phyloP scores from a whole-genome alignment of 1,140 invertebrate species.

The Drosophila teissieri region DNA sequence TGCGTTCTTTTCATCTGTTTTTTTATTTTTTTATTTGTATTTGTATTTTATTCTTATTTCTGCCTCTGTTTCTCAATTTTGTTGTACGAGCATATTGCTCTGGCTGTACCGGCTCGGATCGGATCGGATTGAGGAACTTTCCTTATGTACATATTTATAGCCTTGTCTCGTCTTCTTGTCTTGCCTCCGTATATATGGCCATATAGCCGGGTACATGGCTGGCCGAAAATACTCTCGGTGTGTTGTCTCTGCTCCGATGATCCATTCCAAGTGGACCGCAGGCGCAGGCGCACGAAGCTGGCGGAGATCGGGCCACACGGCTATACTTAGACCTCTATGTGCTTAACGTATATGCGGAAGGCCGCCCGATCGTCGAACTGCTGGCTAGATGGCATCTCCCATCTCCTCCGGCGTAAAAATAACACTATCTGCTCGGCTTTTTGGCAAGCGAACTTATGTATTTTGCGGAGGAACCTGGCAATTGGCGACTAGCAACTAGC shows the following conservation, averaged over 20 bases:
- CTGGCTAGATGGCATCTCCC: slow-evolving; percentile 52
- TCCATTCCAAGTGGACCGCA: slow-evolving; percentile 15
- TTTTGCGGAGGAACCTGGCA: slow-evolving; percentile 35
- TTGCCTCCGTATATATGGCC: slow-evolving; percentile 49
- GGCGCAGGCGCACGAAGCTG: slow-evolving; percentile 63
- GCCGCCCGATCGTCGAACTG: slow-evolving; percentile 75
- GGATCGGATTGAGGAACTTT: slow-evolving; percentile 67
- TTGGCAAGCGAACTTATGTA: slow-evolving; percentile 56
- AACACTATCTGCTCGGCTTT: slow-evolving; percentile 63
- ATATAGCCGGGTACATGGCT: slow-evolving; percentile 60
- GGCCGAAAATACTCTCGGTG: slow-evolving; percentile 49
- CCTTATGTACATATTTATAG: slow-evolving; percentile 79
- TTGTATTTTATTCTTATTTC: slow-evolving; percentile 19
- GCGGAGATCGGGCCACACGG: slow-evolving; percentile 22
- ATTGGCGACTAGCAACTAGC: slow-evolving; percentile 9
- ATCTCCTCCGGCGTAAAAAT: slow-evolving; percentile 68
- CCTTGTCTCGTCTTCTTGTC: slow-evolving; percentile 78
- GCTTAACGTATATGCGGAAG: slow-evolving; percentile 52
- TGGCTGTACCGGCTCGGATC: slow-evolving; percentile 39
- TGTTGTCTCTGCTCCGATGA: slow-evolving; percentile 41
- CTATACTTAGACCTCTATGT: slow-evolving; percentile 74
- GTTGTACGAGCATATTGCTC: slow-evolving; percentile 8
- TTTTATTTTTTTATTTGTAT: slow-evolving; percentile 13
- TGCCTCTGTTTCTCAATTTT: slow-evolving; percentile 37
- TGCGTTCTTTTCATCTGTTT: slow-evolving; percentile 16